Conservation (phyloP, 2,888 invertebrate genomes). For the Penaeus monodon region DNA sequence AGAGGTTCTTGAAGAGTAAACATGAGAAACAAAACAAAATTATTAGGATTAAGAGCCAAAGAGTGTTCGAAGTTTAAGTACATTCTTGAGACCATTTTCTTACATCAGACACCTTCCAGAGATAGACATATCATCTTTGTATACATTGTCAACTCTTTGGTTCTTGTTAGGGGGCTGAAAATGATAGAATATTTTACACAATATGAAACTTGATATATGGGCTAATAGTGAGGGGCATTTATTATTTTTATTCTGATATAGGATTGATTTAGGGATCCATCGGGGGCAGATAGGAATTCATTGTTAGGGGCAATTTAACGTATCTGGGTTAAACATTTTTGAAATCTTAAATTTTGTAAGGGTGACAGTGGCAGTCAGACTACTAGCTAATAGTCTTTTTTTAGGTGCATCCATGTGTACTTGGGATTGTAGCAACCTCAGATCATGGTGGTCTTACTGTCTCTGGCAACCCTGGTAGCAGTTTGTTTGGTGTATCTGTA, state of each 20-base stretch:
- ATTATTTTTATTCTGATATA: neutral
- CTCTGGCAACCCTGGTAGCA: conserved; percentile 37
- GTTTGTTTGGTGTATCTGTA: conserved; percentile 61
- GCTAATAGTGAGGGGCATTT: conserved; percentile 41
- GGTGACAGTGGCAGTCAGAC: conserved; percentile 20
- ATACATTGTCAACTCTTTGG: conserved; percentile 55
- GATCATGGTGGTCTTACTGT: conserved; percentile 24
- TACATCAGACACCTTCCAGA: conserved; percentile 43
- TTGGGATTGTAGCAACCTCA: conserved; percentile 30
- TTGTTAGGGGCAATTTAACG: conserved; percentile 16
- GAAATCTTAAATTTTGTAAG: conserved; percentile 34
- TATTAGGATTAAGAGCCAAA: conserved; percentile 61
- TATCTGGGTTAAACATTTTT: conserved; percentile 27
- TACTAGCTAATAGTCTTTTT: conserved; percentile 21
- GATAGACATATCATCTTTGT: conserved; percentile 58
- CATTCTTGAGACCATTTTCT: conserved; percentile 28
- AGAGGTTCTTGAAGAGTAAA: conserved; percentile 26
- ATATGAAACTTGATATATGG: conserved; percentile 29
- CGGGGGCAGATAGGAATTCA: conserved; percentile 38
- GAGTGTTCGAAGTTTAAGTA: conserved; percentile 35
- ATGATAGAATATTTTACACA: conserved; percentile 28
- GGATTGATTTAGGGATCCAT: conserved; percentile 35
- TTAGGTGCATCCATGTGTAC: conserved; percentile 39
- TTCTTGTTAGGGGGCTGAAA: conserved; percentile 51
- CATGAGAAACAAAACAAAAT: conserved; percentile 39